phyloP scores from a whole-genome alignment of 1,140 invertebrate genomes.

The Leucophenga varia region DNA sequence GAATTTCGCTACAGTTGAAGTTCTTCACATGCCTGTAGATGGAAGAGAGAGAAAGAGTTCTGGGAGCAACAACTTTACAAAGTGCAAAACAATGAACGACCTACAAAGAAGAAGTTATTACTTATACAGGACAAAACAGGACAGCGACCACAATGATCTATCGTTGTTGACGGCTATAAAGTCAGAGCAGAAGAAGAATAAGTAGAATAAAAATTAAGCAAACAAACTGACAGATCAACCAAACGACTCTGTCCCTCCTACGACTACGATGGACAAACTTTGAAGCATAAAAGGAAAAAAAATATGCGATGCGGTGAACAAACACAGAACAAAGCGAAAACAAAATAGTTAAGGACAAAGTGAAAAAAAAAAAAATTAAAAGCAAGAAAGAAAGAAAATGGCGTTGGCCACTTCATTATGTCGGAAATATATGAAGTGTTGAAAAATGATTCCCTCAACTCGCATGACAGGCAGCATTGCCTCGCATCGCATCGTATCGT shows the following conservation, averaged over 20 bases:
- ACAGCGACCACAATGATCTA: slow-evolving; percentile 41
- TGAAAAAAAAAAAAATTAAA: slow-evolving; percentile 15
- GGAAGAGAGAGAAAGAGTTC: slow-evolving; percentile 4
- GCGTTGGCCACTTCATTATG: slow-evolving; percentile 44
- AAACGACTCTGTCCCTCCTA: too few relatives aligned
- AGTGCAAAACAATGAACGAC: slow-evolving; percentile 15
- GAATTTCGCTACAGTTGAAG: slow-evolving; percentile 5
- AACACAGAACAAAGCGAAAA: slow-evolving; percentile 25
- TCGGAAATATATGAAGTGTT: slow-evolving; percentile 45
- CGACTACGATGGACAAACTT: too few relatives aligned
- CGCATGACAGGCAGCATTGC: slow-evolving; percentile 7
- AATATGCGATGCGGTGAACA: slow-evolving; percentile 21
- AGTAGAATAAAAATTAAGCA: slow-evolving; percentile 21
- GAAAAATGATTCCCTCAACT: slow-evolving; percentile 48
- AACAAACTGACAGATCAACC: slow-evolving; percentile 18
- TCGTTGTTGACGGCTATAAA: slow-evolving; percentile 20
- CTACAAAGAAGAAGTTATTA: slow-evolving; percentile 15
- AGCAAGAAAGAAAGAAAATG: slow-evolving; percentile 12
- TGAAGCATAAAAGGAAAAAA: slow-evolving; percentile 18
- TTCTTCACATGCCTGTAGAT: slow-evolving; percentile 11
- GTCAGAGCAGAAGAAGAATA: slow-evolving; percentile 13
- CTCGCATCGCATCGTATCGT: too few relatives aligned
- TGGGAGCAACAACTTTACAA: slow-evolving; percentile 18
- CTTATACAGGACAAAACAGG: slow-evolving; percentile 9
- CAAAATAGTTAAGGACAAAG: slow-evolving; percentile 7